Base-by-base conservation (phyloP, 2,888 invertebrate species). In the Synanthedon andrenaeformis region DNA sequence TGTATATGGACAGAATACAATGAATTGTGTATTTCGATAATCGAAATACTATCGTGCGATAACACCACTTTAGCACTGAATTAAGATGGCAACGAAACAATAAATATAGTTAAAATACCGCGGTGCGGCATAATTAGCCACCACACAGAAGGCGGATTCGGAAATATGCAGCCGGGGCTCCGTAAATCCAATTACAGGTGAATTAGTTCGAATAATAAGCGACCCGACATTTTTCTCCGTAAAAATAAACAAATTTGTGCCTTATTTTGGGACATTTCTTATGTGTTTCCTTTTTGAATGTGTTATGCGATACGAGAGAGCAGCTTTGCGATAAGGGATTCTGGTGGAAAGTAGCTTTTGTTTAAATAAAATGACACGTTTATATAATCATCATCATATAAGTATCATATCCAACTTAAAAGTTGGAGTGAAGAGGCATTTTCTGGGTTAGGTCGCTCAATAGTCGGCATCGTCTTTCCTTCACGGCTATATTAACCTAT, bases 151-250 rank as follows among this genome's bases (percentile, higher is more conserved):
- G 57, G 63, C 59, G 61, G 68, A 66, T 75, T 75, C 65, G 72
- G 67, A 70, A 72, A 73, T 72, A 74, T 66, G 69, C 70, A 56
- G 59, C 62, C 60, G 57, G 58, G 66, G 66, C 64, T 63, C 72
- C 68, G 79, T 82, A 83, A 82, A 82, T 82, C 72, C 81, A 80
- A 81, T 82, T 79, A 82, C 72, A 75, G 64, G 66, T 72, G 75
- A 82, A 80, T 81, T 79, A 81, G 79, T 77, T 76, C 71, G 63
- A 70, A 68, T 72, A 75, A 77, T 74, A 75, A 70, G 66, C 60
- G 57, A 59, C 54, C 23, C 54, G 64, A 64, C 60, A 63, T 67
- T 63, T 66, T 64, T 61, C 50, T 52, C 14, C 45, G 54, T 35
- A 53, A 55, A 58, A 57, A 59, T 54, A 57, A 59, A 57, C 59